These are phyloP conservation scores for Gymnothorax javanicus DNA, from an alignment of 2,797 vertebrate species.

Conservation along the genomic window DNA sequence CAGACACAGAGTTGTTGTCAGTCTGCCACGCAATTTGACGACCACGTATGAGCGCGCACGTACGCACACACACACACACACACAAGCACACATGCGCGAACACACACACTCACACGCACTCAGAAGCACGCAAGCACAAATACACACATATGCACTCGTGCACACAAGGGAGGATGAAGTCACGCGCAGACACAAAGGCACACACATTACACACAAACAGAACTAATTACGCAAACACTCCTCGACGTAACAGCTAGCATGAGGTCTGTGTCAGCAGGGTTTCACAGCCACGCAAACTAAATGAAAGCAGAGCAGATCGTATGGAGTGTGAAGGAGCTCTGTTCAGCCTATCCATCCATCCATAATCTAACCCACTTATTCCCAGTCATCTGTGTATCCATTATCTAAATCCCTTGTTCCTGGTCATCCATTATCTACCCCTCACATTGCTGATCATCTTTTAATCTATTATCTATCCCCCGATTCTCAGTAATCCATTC, in stretches of 20 bases:
- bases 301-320: not conserved
- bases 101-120: not conserved
- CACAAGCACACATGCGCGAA: not conserved
- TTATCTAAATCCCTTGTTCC: no score
- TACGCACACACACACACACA: not conserved
- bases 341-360: not conserved
- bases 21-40: not conserved
- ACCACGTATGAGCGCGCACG: not conserved
- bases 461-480: no score
- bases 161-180: not conserved
- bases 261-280: not conserved
- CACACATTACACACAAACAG: not conserved
- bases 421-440: no score
- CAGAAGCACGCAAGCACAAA: not conserved
- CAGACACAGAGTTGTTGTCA: conserved; percentile 4
- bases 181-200: not conserved
- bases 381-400: no score
- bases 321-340: not conserved
- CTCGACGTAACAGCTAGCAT: not conserved
- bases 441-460: no score
- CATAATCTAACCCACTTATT: not conserved
- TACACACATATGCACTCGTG: not conserved
- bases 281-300: not conserved
- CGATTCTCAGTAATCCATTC: no score
- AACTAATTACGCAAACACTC: not conserved